Evolutionary conservation across 64 coral and sea anemone genomes (phyloP).

Genomic region (Dendrophyllia cribrosa): DNA sequence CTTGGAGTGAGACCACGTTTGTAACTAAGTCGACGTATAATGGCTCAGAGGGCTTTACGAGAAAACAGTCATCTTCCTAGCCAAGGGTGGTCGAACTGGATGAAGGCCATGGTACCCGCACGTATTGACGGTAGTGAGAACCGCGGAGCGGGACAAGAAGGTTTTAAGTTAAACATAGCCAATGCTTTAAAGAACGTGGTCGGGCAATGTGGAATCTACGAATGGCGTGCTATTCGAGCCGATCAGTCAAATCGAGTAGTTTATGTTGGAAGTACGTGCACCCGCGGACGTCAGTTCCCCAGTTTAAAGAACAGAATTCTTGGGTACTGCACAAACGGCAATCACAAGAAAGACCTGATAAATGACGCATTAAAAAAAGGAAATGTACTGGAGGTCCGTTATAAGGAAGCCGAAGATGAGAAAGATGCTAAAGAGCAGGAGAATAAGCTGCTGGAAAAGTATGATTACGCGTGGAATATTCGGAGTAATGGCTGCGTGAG

Average conservation of each 20-base stretch:
- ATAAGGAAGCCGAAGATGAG: not conserved
- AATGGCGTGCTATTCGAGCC: not conserved
- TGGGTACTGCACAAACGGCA: not conserved
- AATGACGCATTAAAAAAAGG: conserved; percentile 6
- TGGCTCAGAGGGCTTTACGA: not conserved
- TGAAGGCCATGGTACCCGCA: not conserved
- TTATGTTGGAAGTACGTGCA: conserved; percentile 31
- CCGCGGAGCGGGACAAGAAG: not conserved
- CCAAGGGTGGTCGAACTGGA: conserved; percentile 28
- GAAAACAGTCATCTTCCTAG: not conserved
- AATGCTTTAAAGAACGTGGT: not conserved
- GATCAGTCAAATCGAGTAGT: not conserved
- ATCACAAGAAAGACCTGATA: not conserved
- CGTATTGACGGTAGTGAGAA: not conserved
- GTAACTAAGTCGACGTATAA: not conserved
- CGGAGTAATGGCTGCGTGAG: not conserved
- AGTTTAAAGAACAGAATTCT: not conserved
- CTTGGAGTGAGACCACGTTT: no score
- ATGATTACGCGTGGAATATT: conserved; percentile 51
- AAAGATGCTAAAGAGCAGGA: conserved; percentile 6
- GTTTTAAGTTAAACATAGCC: not conserved
- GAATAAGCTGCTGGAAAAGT: conserved; percentile 19
- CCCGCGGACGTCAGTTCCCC: not conserved
- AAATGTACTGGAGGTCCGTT: conserved; percentile 39
- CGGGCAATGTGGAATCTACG: conserved; percentile 9